Base-by-base conservation (phyloP, 2,888 invertebrate species). In the Ormyrus nitidulus region DNA sequence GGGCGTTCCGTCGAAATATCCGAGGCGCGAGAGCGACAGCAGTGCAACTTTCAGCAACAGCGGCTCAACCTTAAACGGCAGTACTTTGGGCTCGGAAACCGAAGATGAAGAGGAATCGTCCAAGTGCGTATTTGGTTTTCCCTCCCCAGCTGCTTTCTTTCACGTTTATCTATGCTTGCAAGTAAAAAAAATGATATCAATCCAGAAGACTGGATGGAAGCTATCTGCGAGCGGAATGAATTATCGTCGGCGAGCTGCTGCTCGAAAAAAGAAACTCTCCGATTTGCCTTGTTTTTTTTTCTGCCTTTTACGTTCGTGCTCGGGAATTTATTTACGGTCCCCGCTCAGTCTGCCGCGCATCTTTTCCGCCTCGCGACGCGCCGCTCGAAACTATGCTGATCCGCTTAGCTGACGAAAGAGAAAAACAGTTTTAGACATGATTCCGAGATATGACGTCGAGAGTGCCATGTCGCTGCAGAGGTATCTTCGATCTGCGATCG, bases 1-100 rank as follows among this genome's bases (percentile, higher is more conserved):
- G 81, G 68, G 70, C 34, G 68, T 56, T 19, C 8, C 79, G n/a
- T 64, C 79, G 11, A 79, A 82, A 66, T 77, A 62, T 59, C 0
- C 71, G 1, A 77, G 82, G 19, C 83, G 86, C 19, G 90, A 87
- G 70, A 90, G 91, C 81, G 91, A 91, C 74, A 89, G 89, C 62
- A 91, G 91, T 82, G 91, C 90, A 69, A 91, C 91, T 5, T 91
- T 91, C 84, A 91, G 91, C 82, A 91, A 91, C 83, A 90, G 90
- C 81, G 90, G 89, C 5, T 90, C 90, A 10, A 90, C 90, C 7
- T 87, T 90, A 44, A 90, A 90, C 84, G 90, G 88, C 84, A 90
- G 90, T 83, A 88, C 89, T 11, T 84, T 90, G 78, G 89, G 88
- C 62, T 90, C 90, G 11, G 90, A 90, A 77, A 90, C 90, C 44